Conservation (phyloP, 2,888 invertebrate species). For the Clusia tigrina region DNA sequence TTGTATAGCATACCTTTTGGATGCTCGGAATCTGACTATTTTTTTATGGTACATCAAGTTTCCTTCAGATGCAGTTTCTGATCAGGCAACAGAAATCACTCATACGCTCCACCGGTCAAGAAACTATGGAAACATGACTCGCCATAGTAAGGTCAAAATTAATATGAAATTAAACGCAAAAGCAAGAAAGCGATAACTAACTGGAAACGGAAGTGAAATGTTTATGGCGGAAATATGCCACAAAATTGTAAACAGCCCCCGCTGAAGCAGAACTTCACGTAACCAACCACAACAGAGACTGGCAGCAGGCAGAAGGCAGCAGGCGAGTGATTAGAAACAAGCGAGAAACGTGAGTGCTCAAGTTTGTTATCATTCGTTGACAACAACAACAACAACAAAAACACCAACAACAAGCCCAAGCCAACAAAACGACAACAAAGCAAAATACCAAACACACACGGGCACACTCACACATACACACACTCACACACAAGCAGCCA, state of each 20-base stretch:
- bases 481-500: constrained; percentile 12
- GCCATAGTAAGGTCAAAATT: too few species aligned
- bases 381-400: background rate
- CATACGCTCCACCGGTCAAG: too few species aligned
- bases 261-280: too few species aligned
- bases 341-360: background rate
- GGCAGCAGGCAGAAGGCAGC: background rate
- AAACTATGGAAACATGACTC: too few species aligned
- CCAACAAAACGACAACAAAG: constrained; percentile 5
- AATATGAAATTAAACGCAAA: background rate
- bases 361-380: constrained; percentile 5
- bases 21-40: too few species aligned
- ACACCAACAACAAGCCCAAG: constrained; percentile 3
- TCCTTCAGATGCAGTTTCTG: too few species aligned
- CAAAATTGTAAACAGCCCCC: constrained; percentile 10
- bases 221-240: constrained; percentile 22
- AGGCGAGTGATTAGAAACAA: constrained; percentile 2
- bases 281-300: background rate
- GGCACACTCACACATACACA: constrained; percentile 9
- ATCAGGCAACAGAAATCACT: too few species aligned
- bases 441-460: constrained; percentile 9
- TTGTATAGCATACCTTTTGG: too few species aligned
- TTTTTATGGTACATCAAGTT: too few species aligned
- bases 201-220: constrained; percentile 17
- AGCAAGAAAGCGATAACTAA: constrained; percentile 9